Evolutionary conservation across 2,888 invertebrate species (phyloP).

Genomic region (Platycheirus rosarum): DNA sequence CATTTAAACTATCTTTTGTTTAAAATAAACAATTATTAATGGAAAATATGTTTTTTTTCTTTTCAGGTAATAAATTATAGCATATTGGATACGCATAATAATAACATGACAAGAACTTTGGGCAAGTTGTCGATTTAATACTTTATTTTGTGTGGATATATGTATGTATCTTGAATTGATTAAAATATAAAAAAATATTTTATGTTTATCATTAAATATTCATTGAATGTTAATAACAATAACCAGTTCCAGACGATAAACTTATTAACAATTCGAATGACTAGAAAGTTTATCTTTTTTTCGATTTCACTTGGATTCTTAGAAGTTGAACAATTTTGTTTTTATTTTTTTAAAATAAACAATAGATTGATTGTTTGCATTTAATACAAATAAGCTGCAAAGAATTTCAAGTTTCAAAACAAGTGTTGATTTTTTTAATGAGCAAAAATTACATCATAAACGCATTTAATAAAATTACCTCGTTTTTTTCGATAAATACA

Average conservation of each 20-base stretch:
- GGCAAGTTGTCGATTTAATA: constrained; percentile 47
- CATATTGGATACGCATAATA: constrained; percentile 30
- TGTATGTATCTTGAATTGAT: constrained; percentile 7
- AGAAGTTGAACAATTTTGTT: background rate
- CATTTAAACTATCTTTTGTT: too few relatives aligned
- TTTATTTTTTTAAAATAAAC: background rate
- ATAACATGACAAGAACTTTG: background rate
- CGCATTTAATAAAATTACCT: too few relatives aligned
- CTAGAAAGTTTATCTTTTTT: constrained; percentile 12
- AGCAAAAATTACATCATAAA: too few relatives aligned
- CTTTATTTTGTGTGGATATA: background rate
- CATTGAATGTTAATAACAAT: constrained; percentile 20
- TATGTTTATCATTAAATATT: constrained; percentile 13
- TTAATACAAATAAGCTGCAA: background rate
- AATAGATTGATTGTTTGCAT: background rate
- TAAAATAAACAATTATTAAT: constrained; percentile 23
- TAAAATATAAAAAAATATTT: constrained; percentile 30
- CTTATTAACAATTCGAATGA: background rate
- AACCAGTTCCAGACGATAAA: constrained; percentile 29
- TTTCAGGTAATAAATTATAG: constrained; percentile 63
- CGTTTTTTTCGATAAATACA: too few relatives aligned
- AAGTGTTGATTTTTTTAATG: too few relatives aligned
- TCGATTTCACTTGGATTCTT: background rate
- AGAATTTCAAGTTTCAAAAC: too few relatives aligned
- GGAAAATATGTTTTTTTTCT: constrained; percentile 19